phyloP scores from a whole-genome alignment of 1,140 invertebrate species.

The Lepidurus arcticus region DNA sequence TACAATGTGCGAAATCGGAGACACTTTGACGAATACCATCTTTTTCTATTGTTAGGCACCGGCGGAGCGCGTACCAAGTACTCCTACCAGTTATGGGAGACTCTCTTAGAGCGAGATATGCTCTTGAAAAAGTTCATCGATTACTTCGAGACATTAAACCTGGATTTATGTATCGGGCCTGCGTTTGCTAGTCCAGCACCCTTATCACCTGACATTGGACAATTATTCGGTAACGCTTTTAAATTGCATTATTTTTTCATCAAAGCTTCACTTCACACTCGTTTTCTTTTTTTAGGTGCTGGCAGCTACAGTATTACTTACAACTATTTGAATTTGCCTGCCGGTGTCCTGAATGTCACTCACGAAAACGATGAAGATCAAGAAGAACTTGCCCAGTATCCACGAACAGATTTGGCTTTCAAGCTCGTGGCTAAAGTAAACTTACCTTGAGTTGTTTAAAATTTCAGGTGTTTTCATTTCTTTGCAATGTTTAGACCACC shows the following conservation, averaged over 20 bases:
- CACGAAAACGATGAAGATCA: slow-evolving; percentile 42
- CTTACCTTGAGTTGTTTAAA: not conserved
- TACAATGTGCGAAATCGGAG: too few species aligned
- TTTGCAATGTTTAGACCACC: slow-evolving; percentile 34
- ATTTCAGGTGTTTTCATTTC: slow-evolving; percentile 23
- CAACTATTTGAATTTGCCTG: slow-evolving; percentile 43
- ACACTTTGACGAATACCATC: too few species aligned
- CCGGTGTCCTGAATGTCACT: slow-evolving; percentile 42
- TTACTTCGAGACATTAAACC: not conserved
- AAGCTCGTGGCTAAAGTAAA: slow-evolving; percentile 37
- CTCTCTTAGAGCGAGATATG: not conserved
- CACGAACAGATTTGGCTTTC: slow-evolving; percentile 36
- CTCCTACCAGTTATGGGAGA: slow-evolving; percentile 28
- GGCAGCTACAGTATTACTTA: slow-evolving; percentile 38
- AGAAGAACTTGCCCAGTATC: slow-evolving; percentile 39
- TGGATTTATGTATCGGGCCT: slow-evolving; percentile 35
- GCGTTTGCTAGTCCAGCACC: slow-evolving; percentile 33
- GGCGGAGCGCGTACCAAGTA: not conserved
- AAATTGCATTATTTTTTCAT: not conserved
- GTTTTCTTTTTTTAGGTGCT: slow-evolving; percentile 24
- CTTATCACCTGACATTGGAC: slow-evolving; percentile 1
- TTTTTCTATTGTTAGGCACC: not conserved
- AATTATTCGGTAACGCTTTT: slow-evolving; percentile 26
- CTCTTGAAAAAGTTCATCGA: slow-evolving; percentile 16
- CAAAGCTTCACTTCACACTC: not conserved